Base-by-base conservation (phyloP, 2,113 vertebrate species). In the Plotosus lineatus region DNA sequence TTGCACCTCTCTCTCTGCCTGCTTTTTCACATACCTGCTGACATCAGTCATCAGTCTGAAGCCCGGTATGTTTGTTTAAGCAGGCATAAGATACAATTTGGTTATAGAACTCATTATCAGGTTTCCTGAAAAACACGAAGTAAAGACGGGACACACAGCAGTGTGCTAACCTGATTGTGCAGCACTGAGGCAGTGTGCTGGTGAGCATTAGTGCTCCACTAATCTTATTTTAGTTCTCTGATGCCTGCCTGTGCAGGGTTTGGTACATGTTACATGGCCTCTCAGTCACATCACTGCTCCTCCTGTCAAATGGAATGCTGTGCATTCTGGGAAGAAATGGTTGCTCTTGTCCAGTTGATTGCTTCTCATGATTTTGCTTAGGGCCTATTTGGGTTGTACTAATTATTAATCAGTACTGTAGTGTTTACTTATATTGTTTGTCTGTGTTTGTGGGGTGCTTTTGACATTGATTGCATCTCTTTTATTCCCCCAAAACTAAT, bases 401-500 rank as follows among this genome's bases (percentile, higher is more conserved):
- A 69, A 87, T 85, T 78, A 77, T 1, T 82, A 80, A 84, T 68
- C 15, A 75, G 51, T 28, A 36, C 28, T 75, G 33, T 28, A 63
- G 6, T 69, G 33, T 69, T 71, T 31, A 61, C 33, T 36, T 63
- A 21, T 33, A 17, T 78, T 23, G 74, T 80, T 88, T 85, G 86
- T 44, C 78, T 60, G 38, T 79, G 21, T 31, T 68, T 85, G 44
- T 40, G 28, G 19, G 40, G 33, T 60, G 78, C 40, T 78, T 81
- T 84, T 53, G 83, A 82, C 65, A 46, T 72, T 63, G 10, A 40
- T 50, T 63, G 48, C 38, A 48, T 77, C 79, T 81, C 46, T 68
- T 61, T 68, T 50, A 15, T 77, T 79, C 38, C 51, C 56, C 75
- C 90, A 89, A 88, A 92, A 80, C 92, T 86, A 90, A 95, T 95